Percentiles rank a stretch among this genome's conserved stretches.
These are phyloP conservation scores for Protobothrops flavoviridis DNA, from an alignment of 2,113 vertebrate genomes.

Conservation along the genomic window DNA sequence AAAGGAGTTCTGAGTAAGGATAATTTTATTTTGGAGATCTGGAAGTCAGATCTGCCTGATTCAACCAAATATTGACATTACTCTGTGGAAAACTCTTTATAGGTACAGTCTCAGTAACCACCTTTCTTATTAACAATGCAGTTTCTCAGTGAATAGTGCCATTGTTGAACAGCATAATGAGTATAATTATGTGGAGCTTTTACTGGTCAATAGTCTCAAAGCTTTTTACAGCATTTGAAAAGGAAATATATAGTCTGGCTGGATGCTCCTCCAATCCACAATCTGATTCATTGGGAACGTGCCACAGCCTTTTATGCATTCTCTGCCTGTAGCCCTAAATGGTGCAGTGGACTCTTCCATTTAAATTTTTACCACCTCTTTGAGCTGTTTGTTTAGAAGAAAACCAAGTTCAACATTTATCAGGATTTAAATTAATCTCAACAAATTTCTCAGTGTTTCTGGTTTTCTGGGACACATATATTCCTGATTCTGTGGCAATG, in stretches of 20 bases:
- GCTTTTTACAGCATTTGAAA: not conserved
- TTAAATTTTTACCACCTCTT: not conserved
- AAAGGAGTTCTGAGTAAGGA: not conserved
- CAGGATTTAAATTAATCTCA: not conserved
- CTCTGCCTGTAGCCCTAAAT: not conserved
- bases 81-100: not conserved
- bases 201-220: not conserved
- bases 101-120: not conserved
- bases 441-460: not conserved
- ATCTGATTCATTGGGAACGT: not conserved
- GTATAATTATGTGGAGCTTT: conserved; percentile 3
- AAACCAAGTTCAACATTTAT: not conserved
- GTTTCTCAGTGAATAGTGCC: not conserved
- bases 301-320: not conserved
- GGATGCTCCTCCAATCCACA: not conserved
- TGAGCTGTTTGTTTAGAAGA: not conserved
- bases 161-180: not conserved
- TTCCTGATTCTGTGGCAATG: not conserved
- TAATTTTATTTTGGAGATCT: not conserved
- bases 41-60: not conserved
- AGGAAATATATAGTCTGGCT: not conserved
- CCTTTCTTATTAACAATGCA: conserved; percentile 14
- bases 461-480: not conserved
- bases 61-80: not conserved
- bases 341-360: not conserved